phyloP scores from a whole-genome alignment of 2,888 invertebrate species.

The Tiliacea citrago region DNA sequence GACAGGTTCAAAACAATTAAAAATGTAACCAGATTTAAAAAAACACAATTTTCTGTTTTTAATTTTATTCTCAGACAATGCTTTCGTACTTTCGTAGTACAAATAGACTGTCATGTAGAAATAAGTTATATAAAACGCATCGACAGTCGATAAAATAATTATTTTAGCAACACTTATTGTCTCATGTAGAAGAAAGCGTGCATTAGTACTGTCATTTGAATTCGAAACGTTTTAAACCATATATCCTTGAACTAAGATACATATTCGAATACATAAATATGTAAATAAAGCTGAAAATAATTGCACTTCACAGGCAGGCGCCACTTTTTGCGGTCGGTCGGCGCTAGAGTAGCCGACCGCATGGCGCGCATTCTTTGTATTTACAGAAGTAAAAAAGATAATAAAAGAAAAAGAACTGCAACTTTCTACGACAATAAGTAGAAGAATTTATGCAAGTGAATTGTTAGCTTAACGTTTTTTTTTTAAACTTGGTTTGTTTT shows the following conservation, averaged over 20 bases:
- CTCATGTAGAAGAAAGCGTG: conserved; percentile 48
- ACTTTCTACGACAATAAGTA: conserved; percentile 69
- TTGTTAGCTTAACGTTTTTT: conserved; percentile 2
- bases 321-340: conserved; percentile 73
- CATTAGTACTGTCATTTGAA: conserved; percentile 25
- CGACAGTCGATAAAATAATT: conserved; percentile 61
- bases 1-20: no score
- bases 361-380: conserved; percentile 75
- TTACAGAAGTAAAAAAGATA: conserved; percentile 54
- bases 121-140: conserved; percentile 29
- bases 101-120: neutral
- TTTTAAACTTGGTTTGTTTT: neutral
- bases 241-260: accelerated
- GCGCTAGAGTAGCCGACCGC: conserved; percentile 70
- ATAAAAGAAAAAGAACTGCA: conserved; percentile 51
- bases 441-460: conserved; percentile 5
- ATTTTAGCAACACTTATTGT: conserved; percentile 24
- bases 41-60: neutral
- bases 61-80: neutral
- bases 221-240: conserved; percentile 29
- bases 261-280: conserved; percentile 10
- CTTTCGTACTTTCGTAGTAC: neutral
- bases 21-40: neutral
- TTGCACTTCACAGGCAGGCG: conserved; percentile 62
- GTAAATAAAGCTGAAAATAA: conserved; percentile 63